These are phyloP conservation scores for Sorex fumeus DNA, from an alignment of 2,113 vertebrate species.

Conservation along the genomic window DNA sequence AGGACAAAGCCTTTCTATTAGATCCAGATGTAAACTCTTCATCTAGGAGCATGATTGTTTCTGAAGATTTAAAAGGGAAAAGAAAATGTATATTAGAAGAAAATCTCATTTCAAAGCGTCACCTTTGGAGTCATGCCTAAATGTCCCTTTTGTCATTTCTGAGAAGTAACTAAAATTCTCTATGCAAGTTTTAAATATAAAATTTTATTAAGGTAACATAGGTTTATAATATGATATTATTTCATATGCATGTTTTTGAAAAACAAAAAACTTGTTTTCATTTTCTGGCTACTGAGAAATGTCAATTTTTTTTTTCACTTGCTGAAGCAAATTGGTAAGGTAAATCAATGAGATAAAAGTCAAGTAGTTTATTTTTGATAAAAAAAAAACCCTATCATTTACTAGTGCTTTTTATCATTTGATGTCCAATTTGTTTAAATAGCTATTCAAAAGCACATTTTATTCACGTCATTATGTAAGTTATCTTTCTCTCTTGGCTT, in stretches of 20 bases:
- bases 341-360: constrained; percentile 77
- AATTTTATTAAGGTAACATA: not conserved
- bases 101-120: constrained; percentile 66
- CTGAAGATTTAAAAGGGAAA: constrained; percentile 62
- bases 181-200: not conserved
- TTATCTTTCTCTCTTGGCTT: constrained; percentile 82
- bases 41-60: constrained; percentile 40
- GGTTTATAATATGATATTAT: not conserved
- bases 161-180: constrained; percentile 51
- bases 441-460: constrained; percentile 82
- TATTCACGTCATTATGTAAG: constrained; percentile 81
- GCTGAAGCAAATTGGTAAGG: constrained; percentile 75
- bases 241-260: not conserved
- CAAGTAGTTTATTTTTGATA: constrained; percentile 82
- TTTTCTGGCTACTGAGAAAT: constrained; percentile 60
- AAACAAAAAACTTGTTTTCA: constrained; percentile 70
- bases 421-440: constrained; percentile 86
- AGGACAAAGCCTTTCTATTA: constrained; percentile 47
- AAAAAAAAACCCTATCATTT: constrained; percentile 83
- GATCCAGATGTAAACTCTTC: constrained; percentile 11
- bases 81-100: not conserved
- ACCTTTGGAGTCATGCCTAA: constrained; percentile 61
- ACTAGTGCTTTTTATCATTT: constrained; percentile 83
- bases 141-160: not conserved
- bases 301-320: constrained; percentile 69